Conservation (phyloP, 1,140 invertebrate species). For the Acyrthosiphon pisum region DNA sequence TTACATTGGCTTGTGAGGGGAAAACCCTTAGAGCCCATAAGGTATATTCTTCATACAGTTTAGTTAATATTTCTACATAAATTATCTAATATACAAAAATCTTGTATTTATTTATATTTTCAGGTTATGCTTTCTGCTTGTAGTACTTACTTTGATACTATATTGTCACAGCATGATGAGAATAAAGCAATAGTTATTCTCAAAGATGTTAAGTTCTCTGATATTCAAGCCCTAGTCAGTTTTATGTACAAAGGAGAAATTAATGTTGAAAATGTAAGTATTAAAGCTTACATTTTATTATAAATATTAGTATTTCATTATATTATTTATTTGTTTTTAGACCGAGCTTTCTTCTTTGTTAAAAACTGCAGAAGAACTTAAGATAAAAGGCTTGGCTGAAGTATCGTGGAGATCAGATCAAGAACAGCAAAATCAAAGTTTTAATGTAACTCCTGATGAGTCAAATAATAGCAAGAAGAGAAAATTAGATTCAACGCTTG, state of each 20-base stretch:
- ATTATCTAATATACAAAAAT: neutral
- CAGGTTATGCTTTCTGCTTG: slow-evolving; percentile 78
- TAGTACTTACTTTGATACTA: slow-evolving; percentile 86
- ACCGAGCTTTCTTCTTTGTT: slow-evolving; percentile 82
- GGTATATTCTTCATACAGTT: slow-evolving; percentile 64
- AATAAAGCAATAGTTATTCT: slow-evolving; percentile 85
- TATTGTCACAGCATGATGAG: slow-evolving; percentile 88
- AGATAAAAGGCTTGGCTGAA: slow-evolving; percentile 89
- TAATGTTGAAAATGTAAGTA: slow-evolving; percentile 89
- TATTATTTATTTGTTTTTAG: slow-evolving; percentile 65
- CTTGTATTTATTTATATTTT: slow-evolving; percentile 62
- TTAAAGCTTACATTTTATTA: neutral
- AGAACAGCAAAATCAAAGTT: slow-evolving; percentile 55
- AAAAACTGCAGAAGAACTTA: slow-evolving; percentile 89
- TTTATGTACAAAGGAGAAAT: slow-evolving; percentile 97
- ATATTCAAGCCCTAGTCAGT: slow-evolving; percentile 85
- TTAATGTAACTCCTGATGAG: slow-evolving; percentile 1
- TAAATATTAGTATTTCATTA: neutral
- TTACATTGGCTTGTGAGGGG: slow-evolving; percentile 88
- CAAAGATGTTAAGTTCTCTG: slow-evolving; percentile 83
- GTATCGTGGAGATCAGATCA: slow-evolving; percentile 73
- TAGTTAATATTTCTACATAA: neutral
- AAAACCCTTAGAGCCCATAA: slow-evolving; percentile 87
- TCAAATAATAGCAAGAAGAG: slow-evolving; percentile 58
- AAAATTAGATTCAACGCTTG: slow-evolving; percentile 58